phyloP scores from a whole-genome alignment of 2,888 invertebrate genomes.

The Morpho achilles region DNA sequence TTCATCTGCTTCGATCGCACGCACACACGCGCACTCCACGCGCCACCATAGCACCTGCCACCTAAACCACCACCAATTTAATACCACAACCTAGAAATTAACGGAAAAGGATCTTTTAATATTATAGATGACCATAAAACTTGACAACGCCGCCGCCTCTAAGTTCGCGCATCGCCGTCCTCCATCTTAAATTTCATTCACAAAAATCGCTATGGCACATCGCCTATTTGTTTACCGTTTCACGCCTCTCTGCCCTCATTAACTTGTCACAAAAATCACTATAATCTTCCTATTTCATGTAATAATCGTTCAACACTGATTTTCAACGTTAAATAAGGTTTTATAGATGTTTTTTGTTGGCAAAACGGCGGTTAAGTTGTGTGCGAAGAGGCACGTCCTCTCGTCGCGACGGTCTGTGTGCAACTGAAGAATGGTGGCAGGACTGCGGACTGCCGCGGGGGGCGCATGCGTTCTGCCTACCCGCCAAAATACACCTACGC shows the following conservation, averaged over 20 bases:
- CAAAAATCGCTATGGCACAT: slow-evolving; percentile 68
- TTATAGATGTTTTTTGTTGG: slow-evolving; percentile 55
- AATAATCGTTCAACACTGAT: slow-evolving; percentile 37
- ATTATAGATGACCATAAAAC: slow-evolving; percentile 44
- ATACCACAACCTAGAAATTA: slow-evolving; percentile 14
- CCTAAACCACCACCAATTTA: slow-evolving; percentile 25
- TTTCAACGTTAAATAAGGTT: slow-evolving; percentile 38
- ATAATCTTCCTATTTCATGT: slow-evolving; percentile 25
- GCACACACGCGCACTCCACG: slow-evolving; percentile 46
- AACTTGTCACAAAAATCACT: slow-evolving; percentile 31
- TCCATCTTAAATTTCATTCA: slow-evolving; percentile 78
- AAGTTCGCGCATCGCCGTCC: slow-evolving; percentile 59
- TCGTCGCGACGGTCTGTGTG: slow-evolving; percentile 48
- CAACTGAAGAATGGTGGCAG: slow-evolving; percentile 76
- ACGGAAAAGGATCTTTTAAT: slow-evolving; percentile 18
- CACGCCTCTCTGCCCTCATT: slow-evolving; percentile 46
- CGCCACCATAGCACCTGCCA: slow-evolving; percentile 29
- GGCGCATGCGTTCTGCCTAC: slow-evolving; percentile 64
- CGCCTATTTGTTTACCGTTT: slow-evolving; percentile 71
- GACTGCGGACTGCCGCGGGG: slow-evolving; percentile 67
- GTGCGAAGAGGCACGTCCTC: slow-evolving; percentile 40
- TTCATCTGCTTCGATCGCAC: slow-evolving; percentile 73
- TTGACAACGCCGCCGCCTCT: slow-evolving; percentile 42
- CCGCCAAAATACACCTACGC: slow-evolving; percentile 77
- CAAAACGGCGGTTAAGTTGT: slow-evolving; percentile 45